phyloP scores from a whole-genome alignment of 2,797 vertebrate genomes.

The Tapirus indicus region DNA sequence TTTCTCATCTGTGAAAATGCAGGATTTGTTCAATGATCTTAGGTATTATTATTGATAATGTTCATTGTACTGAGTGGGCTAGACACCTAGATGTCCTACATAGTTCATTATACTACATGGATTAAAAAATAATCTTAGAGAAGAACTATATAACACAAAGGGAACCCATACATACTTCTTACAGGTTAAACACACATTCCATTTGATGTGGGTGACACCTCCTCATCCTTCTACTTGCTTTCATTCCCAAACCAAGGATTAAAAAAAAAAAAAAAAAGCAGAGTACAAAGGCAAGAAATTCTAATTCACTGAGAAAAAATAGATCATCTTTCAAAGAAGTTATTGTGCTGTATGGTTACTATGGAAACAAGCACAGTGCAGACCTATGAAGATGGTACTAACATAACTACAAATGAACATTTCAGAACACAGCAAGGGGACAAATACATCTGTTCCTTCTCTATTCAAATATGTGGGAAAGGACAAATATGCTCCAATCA shows the following conservation, averaged over 20 bases:
- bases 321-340: conserved; percentile 44
- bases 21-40: neutral
- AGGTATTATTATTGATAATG: neutral
- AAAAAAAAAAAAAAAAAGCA: neutral
- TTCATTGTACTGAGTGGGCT: neutral
- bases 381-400: conserved; percentile 46
- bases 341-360: conserved; percentile 59
- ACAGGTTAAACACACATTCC: neutral
- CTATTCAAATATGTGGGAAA: conserved; percentile 69
- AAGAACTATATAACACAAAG: neutral
- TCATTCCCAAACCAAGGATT: neutral
- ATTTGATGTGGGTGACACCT: neutral
- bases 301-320: neutral
- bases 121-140: neutral
- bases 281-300: neutral
- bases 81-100: neutral
- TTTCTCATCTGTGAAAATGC: neutral
- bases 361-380: conserved; percentile 70
- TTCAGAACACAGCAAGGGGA: conserved; percentile 72
- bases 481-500: conserved; percentile 62
- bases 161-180: neutral
- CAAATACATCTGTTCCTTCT: conserved; percentile 68
- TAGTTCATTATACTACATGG: neutral
- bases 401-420: conserved; percentile 59
- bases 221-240: neutral